phyloP scores from a whole-genome alignment of 2,888 invertebrate genomes.

The Deroplatys truncata region DNA sequence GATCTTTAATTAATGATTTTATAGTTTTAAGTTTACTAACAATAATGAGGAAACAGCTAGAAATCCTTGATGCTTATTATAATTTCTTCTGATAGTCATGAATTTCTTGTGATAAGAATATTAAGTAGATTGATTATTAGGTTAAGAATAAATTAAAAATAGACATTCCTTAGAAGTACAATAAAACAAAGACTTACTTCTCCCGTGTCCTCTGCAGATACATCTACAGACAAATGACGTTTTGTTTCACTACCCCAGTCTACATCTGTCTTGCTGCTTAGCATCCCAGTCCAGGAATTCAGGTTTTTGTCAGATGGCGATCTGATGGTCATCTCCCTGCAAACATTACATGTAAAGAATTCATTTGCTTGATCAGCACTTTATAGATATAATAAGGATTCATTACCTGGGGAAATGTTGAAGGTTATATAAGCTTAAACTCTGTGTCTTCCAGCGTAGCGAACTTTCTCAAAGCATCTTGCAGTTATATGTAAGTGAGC shows the following conservation, averaged over 20 bases:
- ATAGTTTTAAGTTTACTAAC: no score
- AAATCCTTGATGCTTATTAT: no score
- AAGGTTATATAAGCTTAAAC: no score
- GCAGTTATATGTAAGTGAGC: no score
- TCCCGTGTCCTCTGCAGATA: constrained; percentile 49
- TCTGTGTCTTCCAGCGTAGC: no score
- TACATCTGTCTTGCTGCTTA: neutral
- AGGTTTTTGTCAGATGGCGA: constrained; percentile 44
- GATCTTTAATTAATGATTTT: no score
- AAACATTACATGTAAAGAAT: neutral
- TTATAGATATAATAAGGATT: no score
- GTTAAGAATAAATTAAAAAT: neutral
- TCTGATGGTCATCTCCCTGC: constrained; percentile 21
- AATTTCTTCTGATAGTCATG: no score
- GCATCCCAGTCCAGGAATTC: constrained; percentile 27
- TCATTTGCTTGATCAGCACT: neutral
- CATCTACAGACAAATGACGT: constrained; percentile 41
- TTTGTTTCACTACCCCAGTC: constrained; percentile 12
- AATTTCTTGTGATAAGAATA: neutral
- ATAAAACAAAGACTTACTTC: constrained; percentile 43
- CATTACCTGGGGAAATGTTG: no score
- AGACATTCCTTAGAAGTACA: neutral
- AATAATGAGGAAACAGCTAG: no score
- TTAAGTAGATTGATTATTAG: neutral
- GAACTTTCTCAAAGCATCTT: no score